A percentile compares a stretch with the other conserved stretches of the same genome.
Conservation (phyloP, 2,113 vertebrate genomes). For the Oreotrochilus melanogaster region DNA sequence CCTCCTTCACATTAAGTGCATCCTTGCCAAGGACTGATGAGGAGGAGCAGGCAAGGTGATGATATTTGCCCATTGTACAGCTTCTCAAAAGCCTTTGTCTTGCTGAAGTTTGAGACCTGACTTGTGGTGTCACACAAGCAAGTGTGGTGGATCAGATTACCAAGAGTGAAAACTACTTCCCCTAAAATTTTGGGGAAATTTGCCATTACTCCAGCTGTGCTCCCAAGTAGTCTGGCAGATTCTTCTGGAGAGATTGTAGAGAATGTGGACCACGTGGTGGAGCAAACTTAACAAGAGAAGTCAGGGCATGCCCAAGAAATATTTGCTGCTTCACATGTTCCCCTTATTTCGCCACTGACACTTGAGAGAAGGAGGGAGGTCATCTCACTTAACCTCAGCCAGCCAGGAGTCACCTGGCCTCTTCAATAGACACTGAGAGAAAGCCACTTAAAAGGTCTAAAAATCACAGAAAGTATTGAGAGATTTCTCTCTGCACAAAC, state of each 20-base stretch:
- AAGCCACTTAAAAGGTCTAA: neutral
- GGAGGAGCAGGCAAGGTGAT: neutral
- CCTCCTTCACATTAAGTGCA: neutral
- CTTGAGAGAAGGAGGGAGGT: neutral
- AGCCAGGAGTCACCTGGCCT: neutral
- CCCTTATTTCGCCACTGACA: neutral
- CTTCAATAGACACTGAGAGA: neutral
- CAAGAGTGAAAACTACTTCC: neutral
- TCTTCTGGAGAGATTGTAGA: neutral
- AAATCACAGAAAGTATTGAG: neutral
- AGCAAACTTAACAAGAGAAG: neutral
- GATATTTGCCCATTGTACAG: neutral
- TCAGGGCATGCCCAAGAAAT: neutral
- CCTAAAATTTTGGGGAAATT: neutral
- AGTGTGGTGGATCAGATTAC: neutral
- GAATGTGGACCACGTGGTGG: neutral
- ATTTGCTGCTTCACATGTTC: neutral
- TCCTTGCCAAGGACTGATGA: neutral
- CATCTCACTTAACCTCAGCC: neutral
- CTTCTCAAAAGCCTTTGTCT: neutral
- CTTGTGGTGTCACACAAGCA: neutral
- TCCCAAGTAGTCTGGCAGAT: neutral
- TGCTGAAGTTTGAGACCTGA: neutral
- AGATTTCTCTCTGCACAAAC: neutral
- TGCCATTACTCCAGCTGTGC: neutral